These are phyloP conservation scores for Diadophis punctatus DNA, from an alignment of 2,113 vertebrate genomes.

Conservation along the genomic window DNA sequence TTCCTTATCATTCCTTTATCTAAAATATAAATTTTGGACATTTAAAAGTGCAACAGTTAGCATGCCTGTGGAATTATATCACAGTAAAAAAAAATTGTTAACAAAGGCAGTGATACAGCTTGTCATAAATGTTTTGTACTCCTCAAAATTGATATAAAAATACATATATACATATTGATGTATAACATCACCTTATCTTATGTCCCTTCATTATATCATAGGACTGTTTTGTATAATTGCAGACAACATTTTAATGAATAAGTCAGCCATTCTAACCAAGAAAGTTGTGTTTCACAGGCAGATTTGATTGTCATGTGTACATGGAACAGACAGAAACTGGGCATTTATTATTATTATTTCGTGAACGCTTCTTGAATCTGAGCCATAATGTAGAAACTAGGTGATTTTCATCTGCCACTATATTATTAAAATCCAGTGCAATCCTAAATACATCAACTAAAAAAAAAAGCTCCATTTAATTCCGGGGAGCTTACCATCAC, in stretches of 20 bases:
- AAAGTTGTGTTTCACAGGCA: conserved; percentile 64
- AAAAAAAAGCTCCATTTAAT: background rate
- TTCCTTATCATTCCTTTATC: conserved; percentile 73
- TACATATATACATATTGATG: conserved; percentile 87
- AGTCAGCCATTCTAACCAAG: conserved; percentile 60
- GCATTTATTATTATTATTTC: conserved; percentile 48
- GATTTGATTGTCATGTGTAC: conserved; percentile 72
- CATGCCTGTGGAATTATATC: conserved; percentile 86
- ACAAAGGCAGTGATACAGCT: conserved; percentile 95
- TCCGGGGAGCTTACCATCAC: background rate
- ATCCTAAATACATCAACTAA: background rate
- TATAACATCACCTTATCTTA: conserved; percentile 86
- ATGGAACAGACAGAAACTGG: conserved; percentile 44
- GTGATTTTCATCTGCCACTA: conserved; percentile 38
- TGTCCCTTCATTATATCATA: conserved; percentile 75
- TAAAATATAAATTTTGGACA: conserved; percentile 85
- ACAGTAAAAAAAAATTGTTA: conserved; percentile 81
- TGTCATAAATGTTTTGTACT: conserved; percentile 82
- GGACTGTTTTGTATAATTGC: conserved; percentile 72
- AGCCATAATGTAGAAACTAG: conserved; percentile 53
- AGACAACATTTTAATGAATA: conserved; percentile 68
- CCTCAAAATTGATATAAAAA: conserved; percentile 77
- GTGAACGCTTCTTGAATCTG: conserved; percentile 62
- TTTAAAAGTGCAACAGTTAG: conserved; percentile 96
- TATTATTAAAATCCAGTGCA: conserved; percentile 7